Base-by-base conservation (phyloP, 2,888 invertebrate species). In the Pilophorus perplexus region DNA sequence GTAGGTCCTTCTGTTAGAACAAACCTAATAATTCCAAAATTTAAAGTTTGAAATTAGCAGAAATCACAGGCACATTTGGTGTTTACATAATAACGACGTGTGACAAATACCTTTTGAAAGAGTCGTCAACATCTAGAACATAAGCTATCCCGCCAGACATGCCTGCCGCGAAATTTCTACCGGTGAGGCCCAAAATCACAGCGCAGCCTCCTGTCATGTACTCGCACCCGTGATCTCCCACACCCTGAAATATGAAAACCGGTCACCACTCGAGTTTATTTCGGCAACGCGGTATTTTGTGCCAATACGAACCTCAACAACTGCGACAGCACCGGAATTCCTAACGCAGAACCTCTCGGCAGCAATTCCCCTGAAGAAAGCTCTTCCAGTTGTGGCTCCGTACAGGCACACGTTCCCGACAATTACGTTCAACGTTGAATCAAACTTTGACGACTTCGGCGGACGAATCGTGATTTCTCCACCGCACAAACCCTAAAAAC, bases 141-240 rank as follows among this genome's bases (percentile, higher is more conserved):
- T 92, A 99, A 0, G 98, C 98, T 72, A 98, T 89, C 54, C 80
- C 80, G 48, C 93, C 93, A 66, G 96, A 96, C 98, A 99, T 99
- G 72, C 98, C 99, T 50, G 99, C 99, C 6, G 96, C 98, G 80
- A 99, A 99, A 81, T 99, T 99, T 70, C 98, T 81, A 1, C 99
- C 99, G 5, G 97, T 97, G 68, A 92, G 83, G 0, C 97, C 97
- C 14, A 99, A 84, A 74, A 99, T 89, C 57, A 99, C 82, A 69
- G 90, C 90, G 67, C 84, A 80, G 67, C 97, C 97, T 12, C 95
- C 97, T 52, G 99, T 99, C 99, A 99, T 99, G 79, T 99, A 99
- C 80, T 99, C 99, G 81, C 99, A 99, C 67, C 96, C 98, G 79
- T 99, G 98, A 81, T 99, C 99, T 40, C 99, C 99, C 67, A 95